Evolutionary conservation across 2,113 vertebrate genomes (phyloP).

Genomic region (Oryzias javanicus): DNA sequence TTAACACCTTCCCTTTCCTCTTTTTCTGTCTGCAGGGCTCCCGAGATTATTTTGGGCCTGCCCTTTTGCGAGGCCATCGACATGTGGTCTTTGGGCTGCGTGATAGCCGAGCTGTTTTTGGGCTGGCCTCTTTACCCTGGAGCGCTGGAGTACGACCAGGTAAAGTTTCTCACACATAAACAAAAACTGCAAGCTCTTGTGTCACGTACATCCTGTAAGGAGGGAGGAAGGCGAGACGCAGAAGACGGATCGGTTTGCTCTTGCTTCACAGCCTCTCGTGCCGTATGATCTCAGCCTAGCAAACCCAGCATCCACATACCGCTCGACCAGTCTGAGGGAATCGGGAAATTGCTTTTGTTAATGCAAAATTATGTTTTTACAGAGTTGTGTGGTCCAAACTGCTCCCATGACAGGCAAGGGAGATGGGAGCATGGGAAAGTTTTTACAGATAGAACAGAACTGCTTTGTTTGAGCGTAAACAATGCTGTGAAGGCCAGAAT

Average conservation of each 20-base stretch:
- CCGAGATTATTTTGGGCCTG: constrained; percentile 98
- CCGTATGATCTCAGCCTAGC: constrained; percentile 13
- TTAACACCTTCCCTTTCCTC: neutral
- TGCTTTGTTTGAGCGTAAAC: constrained; percentile 17
- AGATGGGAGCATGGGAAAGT: constrained; percentile 59
- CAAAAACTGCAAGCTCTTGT: neutral
- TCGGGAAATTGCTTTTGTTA: constrained; percentile 56
- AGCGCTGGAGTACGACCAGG: constrained; percentile 98
- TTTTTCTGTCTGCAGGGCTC: constrained; percentile 83
- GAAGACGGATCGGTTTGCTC: constrained; percentile 15
- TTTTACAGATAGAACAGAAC: constrained; percentile 35
- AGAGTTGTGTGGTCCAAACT: constrained; percentile 26
- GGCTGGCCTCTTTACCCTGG: constrained; percentile 98
- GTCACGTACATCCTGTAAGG: neutral
- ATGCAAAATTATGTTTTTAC: constrained; percentile 46
- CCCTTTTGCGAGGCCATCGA: constrained; percentile 98
- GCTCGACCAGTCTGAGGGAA: constrained; percentile 35
- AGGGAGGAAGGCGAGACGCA: neutral
- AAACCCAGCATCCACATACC: constrained; percentile 40
- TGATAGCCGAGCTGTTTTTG: constrained; percentile 95
- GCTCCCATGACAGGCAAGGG: constrained; percentile 5
- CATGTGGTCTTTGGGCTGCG: constrained; percentile 98
- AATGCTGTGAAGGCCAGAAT: constrained; percentile 5
- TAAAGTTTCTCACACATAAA: constrained; percentile 62
- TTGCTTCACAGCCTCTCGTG: neutral